These are phyloP conservation scores for Saxidomus purpurata DNA, from an alignment of 1,140 invertebrate species.

Conservation along the genomic window DNA sequence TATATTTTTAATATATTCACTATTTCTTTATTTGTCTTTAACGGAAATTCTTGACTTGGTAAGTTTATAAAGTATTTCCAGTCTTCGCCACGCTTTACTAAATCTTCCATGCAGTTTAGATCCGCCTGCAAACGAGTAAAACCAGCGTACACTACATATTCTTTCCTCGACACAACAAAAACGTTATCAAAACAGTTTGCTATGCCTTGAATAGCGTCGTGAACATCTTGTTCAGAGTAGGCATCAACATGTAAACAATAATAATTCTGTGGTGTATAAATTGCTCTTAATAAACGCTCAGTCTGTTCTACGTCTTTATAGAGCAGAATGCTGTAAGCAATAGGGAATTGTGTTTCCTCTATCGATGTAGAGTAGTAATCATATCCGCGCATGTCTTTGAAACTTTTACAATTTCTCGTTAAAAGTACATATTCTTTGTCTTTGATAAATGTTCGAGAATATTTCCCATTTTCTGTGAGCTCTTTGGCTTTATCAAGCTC, in stretches of 20 bases:
- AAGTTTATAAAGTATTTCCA: constrained; percentile 83
- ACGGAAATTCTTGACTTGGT: too few relatives aligned
- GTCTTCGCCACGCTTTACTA: too few relatives aligned
- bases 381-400: constrained; percentile 3
- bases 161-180: constrained; percentile 70
- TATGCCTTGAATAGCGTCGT: constrained; percentile 67
- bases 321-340: too few relatives aligned
- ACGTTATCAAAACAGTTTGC: too few relatives aligned
- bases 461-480: constrained; percentile 1
- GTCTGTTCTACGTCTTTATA: constrained; percentile 80
- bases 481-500: constrained; percentile 25
- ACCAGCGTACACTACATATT: constrained; percentile 72
- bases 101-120: too few relatives aligned
- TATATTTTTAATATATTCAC: constrained; percentile 75
- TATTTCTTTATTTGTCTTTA: too few relatives aligned
- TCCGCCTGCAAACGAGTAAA: constrained; percentile 75
- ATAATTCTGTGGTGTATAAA: constrained; percentile 83
- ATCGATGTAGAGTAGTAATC: neutral
- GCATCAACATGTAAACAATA: constrained; percentile 85
- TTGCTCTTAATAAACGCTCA: constrained; percentile 79
- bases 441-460: neutral
- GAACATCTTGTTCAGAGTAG: constrained; percentile 62
- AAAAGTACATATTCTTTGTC: constrained; percentile 45
- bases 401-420: constrained; percentile 46
- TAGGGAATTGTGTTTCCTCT: constrained; percentile 49